A percentile compares a stretch with the other conserved stretches of the same genome.
phyloP scores from a whole-genome alignment of 2,888 invertebrate species.

The Agapostemon virescens region DNA sequence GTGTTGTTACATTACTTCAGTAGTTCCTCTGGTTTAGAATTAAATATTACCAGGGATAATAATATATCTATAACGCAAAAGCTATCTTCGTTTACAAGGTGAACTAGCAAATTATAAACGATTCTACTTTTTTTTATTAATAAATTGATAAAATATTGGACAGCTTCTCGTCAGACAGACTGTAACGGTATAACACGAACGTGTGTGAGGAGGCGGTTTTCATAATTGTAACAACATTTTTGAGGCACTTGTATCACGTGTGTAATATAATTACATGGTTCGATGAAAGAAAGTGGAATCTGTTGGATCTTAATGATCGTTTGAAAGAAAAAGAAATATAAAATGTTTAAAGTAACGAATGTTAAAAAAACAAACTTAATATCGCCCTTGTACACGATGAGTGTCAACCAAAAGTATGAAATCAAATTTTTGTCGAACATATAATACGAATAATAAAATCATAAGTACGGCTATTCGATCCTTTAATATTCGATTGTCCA shows the following conservation, averaged over 20 bases:
- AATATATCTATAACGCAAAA: background rate
- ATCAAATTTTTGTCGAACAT: background rate
- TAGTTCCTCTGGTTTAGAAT: background rate
- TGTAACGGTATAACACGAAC: background rate
- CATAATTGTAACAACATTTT: background rate
- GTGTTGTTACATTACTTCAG: too few relatives aligned
- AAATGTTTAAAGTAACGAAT: background rate
- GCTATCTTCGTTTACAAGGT: too few relatives aligned
- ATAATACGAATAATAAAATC: background rate
- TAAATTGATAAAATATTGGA: too few relatives aligned
- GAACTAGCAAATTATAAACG: too few relatives aligned
- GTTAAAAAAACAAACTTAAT: background rate
- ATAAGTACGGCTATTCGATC: background rate
- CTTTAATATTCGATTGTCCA: background rate
- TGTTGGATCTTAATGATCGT: background rate
- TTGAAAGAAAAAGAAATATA: background rate
- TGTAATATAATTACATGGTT: background rate
- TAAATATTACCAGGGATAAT: background rate
- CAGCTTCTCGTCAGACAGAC: background rate
- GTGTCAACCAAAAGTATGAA: background rate
- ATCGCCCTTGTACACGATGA: background rate
- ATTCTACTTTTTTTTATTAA: too few relatives aligned
- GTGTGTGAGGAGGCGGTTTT: background rate
- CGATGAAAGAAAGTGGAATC: background rate
- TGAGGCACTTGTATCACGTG: background rate